Percentiles rank a stretch among this genome's conserved stretches.
These are phyloP conservation scores for Bradypodion ventrale DNA, from an alignment of 2,797 vertebrate species.

Conservation along the genomic window DNA sequence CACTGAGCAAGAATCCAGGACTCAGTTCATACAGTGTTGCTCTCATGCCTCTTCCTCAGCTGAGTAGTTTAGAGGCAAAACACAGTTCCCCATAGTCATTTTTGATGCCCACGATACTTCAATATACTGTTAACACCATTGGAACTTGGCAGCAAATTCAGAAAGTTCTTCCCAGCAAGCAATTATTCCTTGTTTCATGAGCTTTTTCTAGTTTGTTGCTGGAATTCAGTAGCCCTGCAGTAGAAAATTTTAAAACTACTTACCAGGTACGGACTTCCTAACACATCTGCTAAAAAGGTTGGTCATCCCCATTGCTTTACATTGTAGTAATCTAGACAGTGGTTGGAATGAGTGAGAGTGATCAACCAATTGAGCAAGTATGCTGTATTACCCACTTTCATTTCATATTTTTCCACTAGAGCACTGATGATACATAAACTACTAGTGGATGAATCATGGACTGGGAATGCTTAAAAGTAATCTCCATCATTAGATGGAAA, in stretches of 20 bases:
- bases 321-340: not conserved
- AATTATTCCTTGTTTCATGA: too few relatives aligned
- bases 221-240: too few relatives aligned
- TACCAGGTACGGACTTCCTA: not conserved
- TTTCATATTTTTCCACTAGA: not conserved
- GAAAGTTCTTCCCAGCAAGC: too few relatives aligned
- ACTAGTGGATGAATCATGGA: not conserved
- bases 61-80: not conserved
- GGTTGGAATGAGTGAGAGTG: not conserved
- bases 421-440: not conserved
- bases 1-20: not conserved
- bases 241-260: not conserved
- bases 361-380: not conserved
- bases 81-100: too few relatives aligned
- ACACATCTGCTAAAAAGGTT: not conserved
- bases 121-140: too few relatives aligned
- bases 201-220: too few relatives aligned
- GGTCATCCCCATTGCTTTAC: not conserved
- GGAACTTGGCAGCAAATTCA: too few relatives aligned
- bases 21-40: not conserved
- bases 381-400: not conserved
- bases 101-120: too few relatives aligned
- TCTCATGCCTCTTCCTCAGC: not conserved
- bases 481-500: accelerated
- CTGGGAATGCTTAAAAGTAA: not conserved